Conservation (phyloP, 2,888 invertebrate genomes). For the Melinopterus prodromus region DNA sequence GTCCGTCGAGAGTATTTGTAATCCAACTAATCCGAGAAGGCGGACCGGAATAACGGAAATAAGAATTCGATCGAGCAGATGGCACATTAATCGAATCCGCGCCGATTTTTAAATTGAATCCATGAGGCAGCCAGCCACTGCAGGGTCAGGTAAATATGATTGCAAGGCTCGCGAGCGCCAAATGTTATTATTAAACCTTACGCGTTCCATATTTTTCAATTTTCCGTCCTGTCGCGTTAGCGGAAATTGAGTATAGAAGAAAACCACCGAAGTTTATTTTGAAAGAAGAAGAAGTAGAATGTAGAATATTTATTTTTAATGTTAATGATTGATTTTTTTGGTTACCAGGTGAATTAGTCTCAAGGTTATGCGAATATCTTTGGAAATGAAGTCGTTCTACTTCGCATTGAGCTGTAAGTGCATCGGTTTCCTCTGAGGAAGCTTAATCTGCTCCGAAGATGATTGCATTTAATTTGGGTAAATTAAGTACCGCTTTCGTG, state of each 20-base stretch:
- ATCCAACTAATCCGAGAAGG: background rate
- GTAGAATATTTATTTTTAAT: no score
- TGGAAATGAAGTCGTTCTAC: background rate
- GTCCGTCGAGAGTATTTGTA: background rate
- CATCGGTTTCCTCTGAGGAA: background rate
- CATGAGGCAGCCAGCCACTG: background rate
- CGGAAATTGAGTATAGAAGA: background rate
- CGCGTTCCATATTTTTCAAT: background rate
- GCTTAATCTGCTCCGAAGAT: background rate
- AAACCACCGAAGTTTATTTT: background rate
- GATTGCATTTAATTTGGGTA: background rate
- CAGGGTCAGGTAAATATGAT: background rate
- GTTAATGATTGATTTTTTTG: background rate
- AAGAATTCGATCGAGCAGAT: background rate
- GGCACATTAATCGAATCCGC: background rate
- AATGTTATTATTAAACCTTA: background rate
- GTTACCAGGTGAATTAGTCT: background rate
- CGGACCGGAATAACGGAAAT: background rate
- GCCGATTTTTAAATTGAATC: constrained; percentile 4
- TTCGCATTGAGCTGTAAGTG: background rate
- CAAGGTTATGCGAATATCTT: background rate
- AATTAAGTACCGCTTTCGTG: background rate
- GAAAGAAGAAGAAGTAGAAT: no score
- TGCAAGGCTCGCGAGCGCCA: background rate
- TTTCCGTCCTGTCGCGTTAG: background rate